Conservation (phyloP, 2,113 vertebrate genomes). For the Bos indicus region DNA sequence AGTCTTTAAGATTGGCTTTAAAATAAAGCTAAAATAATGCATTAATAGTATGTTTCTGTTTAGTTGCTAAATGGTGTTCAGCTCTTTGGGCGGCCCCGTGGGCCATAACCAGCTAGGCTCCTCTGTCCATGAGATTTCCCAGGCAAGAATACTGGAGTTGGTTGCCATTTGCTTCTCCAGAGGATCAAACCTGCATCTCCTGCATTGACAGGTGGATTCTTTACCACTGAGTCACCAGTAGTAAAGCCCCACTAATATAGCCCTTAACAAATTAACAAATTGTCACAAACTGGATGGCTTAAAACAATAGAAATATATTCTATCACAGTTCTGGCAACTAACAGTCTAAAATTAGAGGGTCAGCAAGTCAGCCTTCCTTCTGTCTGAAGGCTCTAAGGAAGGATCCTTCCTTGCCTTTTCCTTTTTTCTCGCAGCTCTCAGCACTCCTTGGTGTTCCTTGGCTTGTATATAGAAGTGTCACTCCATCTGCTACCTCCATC, state of each 20-base stretch:
- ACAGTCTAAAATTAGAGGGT: background rate
- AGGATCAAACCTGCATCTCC: background rate
- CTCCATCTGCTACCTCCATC: fast-evolving
- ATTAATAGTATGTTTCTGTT: background rate
- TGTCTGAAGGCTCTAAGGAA: background rate
- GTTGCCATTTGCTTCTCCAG: background rate
- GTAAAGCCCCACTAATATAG: background rate
- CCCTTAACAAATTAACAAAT: background rate
- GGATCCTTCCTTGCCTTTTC: background rate
- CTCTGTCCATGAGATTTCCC: background rate
- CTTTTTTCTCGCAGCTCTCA: background rate
- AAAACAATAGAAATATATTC: background rate
- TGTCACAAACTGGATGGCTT: background rate
- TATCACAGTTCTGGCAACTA: background rate
- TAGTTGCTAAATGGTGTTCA: background rate
- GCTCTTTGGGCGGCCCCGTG: background rate
- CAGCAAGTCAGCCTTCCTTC: background rate
- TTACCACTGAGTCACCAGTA: background rate
- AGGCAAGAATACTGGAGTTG: background rate
- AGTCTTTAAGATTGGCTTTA: background rate
- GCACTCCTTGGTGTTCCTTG: too few species aligned
- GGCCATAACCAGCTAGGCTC: background rate
- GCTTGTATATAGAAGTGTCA: background rate
- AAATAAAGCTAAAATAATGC: background rate
- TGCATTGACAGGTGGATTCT: background rate